A percentile compares a stretch with the other conserved stretches of the same genome.
These are phyloP conservation scores for Vulpes vulpes DNA, from an alignment of 2,113 vertebrate genomes.

Conservation along the genomic window DNA sequence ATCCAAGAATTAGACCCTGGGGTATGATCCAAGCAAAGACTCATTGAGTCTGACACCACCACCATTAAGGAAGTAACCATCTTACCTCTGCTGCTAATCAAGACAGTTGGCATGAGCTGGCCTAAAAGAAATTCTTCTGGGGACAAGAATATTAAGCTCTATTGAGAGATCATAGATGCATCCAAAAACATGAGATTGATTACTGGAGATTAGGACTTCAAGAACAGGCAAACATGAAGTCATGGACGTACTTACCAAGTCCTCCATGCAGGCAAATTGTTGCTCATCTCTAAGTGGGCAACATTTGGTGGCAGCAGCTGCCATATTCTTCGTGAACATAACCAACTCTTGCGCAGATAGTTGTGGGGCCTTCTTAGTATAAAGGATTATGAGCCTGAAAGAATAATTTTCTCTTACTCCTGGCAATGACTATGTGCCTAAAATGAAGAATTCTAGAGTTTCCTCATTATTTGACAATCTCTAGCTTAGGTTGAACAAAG, in stretches of 20 bases:
- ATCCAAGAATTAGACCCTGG: background rate
- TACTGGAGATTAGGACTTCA: background rate
- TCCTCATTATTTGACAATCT: background rate
- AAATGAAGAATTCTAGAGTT: background rate
- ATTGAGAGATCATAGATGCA: background rate
- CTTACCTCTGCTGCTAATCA: background rate
- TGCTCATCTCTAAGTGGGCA: slow-evolving; percentile 74
- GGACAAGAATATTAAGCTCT: background rate
- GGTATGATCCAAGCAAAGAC: background rate
- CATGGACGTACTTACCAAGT: slow-evolving; percentile 44
- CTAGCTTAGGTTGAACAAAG: background rate
- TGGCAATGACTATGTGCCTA: background rate
- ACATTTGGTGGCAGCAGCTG: slow-evolving; percentile 56
- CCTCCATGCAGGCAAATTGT: slow-evolving; percentile 75
- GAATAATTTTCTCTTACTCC: background rate
- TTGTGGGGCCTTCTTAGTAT: slow-evolving; percentile 83
- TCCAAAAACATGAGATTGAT: background rate
- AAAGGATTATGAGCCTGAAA: slow-evolving; percentile 80
- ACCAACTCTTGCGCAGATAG: slow-evolving; percentile 77
- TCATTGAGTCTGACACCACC: background rate
- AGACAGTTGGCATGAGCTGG: background rate
- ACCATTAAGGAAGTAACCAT: background rate
- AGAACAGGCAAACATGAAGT: background rate
- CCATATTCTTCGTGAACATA: slow-evolving; percentile 71
- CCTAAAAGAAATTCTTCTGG: background rate